Evolutionary conservation across 2,888 invertebrate species (phyloP).

Genomic region (Aelia acuminata): DNA sequence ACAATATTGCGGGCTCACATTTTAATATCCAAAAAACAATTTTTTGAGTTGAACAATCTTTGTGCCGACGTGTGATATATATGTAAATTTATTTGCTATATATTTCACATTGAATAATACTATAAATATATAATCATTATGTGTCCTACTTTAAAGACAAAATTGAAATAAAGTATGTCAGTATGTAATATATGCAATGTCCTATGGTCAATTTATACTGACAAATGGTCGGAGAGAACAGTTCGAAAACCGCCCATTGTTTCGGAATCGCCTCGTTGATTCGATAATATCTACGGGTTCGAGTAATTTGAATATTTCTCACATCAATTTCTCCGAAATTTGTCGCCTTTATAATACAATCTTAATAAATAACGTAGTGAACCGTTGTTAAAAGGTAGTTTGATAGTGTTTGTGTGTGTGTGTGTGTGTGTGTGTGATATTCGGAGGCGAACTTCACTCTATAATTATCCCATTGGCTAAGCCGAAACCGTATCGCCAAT

Average conservation of each 20-base stretch:
- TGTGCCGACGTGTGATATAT: no score
- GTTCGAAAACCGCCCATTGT: neutral
- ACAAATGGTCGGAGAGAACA: neutral
- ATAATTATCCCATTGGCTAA: neutral
- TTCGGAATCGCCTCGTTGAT: neutral
- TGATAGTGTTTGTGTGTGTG: no score
- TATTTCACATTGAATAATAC: no score
- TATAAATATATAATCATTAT: no score
- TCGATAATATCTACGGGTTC: neutral
- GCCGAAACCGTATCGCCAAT: neutral
- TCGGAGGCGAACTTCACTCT: neutral
- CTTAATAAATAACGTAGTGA: neutral
- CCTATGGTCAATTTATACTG: neutral
- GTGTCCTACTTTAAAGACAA: no score
- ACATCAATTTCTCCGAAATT: neutral
- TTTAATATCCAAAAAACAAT: no score
- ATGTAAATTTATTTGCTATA: no score
- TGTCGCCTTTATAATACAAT: neutral
- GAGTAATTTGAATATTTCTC: neutral
- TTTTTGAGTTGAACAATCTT: no score
- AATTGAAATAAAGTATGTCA: neutral
- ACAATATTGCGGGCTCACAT: no score
- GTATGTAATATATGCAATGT: neutral
- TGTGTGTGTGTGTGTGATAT: no score
- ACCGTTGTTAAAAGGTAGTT: neutral